Evolutionary conservation across 2,888 invertebrate species (phyloP), one percentile per base, ranked within the genome.

Genomic region (Dasysyrphus albostriatus): DNA sequence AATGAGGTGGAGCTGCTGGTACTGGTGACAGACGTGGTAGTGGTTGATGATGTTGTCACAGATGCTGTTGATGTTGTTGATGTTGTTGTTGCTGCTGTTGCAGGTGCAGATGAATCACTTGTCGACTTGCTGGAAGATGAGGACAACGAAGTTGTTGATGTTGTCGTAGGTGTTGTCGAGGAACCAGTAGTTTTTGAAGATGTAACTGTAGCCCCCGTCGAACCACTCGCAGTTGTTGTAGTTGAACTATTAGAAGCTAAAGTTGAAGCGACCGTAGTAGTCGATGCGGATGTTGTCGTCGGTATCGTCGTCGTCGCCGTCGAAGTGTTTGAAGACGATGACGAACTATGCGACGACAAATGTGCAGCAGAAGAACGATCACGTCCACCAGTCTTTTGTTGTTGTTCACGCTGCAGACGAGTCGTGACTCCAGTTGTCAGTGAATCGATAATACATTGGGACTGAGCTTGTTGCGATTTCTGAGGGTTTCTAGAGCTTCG

Each of bases 401-500:
- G 95, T 92, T 95, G 95, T 90, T 97, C 96, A 16, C 97, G 94
- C 92, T 97, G 97, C 90, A 97, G 94, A 88, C 97, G 93, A 39
- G 97, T 98, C 90, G 97, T 97, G 87, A 97, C 97, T 12, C 97
- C 97, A 69, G 97, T 95, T 16, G 96, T 95, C 90, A 96, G 93
- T 79, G 95, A 95, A 91, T 95, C 95, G 29, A 94, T 92, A 74
- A 93, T 92, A 89, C 92, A 91, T 82, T 92, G 92, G 90, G 94
- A 91, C 92, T 94, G 89, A 90, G 94, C 90, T 91, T 94, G 91
- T 92, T 94, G 91, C 32, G 94, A 93, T 92, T 95, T 95, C 91
- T 95, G 95, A 89, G 95, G 94, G 91, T 95, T 95, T 88, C 95
- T 94, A 81, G 95, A 94, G 84, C 95, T 94, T 92, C 97, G 94